phyloP scores from a whole-genome alignment of 1,140 invertebrate species.

The Drosophila virilis region DNA sequence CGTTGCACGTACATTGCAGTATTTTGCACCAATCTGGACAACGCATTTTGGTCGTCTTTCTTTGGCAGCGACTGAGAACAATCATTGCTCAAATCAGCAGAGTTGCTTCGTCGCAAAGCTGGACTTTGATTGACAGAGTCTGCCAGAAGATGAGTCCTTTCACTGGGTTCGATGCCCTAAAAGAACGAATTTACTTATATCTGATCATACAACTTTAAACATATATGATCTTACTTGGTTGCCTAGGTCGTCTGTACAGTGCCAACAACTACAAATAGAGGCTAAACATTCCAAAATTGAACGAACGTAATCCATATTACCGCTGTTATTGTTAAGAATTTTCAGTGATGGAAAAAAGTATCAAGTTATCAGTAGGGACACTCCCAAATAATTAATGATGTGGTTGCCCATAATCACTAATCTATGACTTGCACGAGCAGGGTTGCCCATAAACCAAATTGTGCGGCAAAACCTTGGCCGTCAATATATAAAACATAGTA shows the following conservation, averaged over 20 bases:
- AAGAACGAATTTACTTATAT: not conserved
- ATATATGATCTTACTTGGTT: constrained; percentile 84
- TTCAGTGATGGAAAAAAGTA: constrained; percentile 24
- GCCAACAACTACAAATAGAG: constrained; percentile 76
- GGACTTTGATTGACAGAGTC: constrained; percentile 89
- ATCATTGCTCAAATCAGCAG: constrained; percentile 88
- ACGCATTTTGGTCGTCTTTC: constrained; percentile 94
- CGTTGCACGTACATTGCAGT: constrained; percentile 91
- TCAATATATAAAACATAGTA: no score
- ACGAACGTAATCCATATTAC: constrained; percentile 74
- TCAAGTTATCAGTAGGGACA: not conserved
- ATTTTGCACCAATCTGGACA: constrained; percentile 94
- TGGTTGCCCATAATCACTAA: no score
- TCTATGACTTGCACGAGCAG: no score
- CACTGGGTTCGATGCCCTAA: constrained; percentile 86
- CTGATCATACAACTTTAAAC: not conserved
- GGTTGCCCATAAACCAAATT: no score
- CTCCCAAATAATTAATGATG: not conserved
- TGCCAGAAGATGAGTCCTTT: constrained; percentile 88
- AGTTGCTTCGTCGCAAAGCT: constrained; percentile 87
- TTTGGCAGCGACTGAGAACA: constrained; percentile 89
- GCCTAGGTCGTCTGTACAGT: constrained; percentile 85
- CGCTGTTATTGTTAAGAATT: constrained; percentile 23
- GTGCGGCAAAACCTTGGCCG: no score
- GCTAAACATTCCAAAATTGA: constrained; percentile 73